Evolutionary conservation across 2,888 invertebrate species (phyloP).

Genomic region (Folsomia candida): DNA sequence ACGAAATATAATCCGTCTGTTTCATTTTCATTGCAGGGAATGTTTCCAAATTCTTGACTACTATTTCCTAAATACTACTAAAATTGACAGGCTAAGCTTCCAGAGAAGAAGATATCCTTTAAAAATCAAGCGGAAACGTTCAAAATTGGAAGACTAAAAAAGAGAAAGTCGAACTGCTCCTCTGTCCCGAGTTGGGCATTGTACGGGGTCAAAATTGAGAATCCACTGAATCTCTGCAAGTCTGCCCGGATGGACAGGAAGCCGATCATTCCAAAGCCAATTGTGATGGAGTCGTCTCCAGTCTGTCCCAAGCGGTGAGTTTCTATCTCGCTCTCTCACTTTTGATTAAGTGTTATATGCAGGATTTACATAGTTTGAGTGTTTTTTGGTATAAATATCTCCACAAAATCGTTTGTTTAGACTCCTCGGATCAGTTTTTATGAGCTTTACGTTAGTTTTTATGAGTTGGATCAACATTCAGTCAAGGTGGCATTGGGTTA

Average conservation of each 20-base stretch:
- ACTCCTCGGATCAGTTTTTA: constrained; percentile 9
- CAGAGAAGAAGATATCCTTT: no score
- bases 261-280: constrained; percentile 45
- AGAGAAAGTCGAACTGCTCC: neutral
- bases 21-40: no score
- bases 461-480: neutral
- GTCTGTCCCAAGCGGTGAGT: constrained; percentile 49
- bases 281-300: constrained; percentile 46
- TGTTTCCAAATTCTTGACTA: no score
- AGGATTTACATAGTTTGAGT: neutral
- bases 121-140: no score
- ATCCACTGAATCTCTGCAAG: constrained; percentile 19
- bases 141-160: neutral
- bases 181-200: neutral
- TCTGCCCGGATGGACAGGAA: constrained; percentile 46
- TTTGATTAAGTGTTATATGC: neutral
- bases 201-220: constrained; percentile 15
- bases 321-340: neutral
- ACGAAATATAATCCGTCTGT: no score
- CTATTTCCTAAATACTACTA: no score
- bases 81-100: no score
- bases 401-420: no score
- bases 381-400: neutral
- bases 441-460: neutral
- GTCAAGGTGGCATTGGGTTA: constrained; percentile 10